Evolutionary conservation across 1,140 invertebrate species (phyloP).

Genomic region (Diabrotica undecimpunctata): DNA sequence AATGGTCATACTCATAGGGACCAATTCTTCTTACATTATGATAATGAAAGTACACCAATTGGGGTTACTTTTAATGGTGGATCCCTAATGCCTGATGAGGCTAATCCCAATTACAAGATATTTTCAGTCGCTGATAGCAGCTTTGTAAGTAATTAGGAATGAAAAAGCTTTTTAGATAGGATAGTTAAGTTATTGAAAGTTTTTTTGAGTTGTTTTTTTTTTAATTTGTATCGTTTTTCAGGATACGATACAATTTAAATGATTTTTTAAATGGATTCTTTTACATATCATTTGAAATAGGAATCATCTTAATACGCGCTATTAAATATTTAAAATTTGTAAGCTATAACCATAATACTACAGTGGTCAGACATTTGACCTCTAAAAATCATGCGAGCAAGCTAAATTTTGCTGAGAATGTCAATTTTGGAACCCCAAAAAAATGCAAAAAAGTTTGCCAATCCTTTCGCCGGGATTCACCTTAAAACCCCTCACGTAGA

Average conservation of each 20-base stretch:
- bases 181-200: not conserved
- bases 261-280: not conserved
- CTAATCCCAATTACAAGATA: conserved; percentile 79
- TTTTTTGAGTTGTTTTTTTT: not conserved
- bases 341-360: too few relatives aligned
- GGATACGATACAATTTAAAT: not conserved
- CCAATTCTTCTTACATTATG: conserved; percentile 65
- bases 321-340: too few relatives aligned
- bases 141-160: conserved; percentile 53
- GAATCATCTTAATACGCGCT: too few relatives aligned
- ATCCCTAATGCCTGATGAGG: conserved; percentile 56
- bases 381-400: too few relatives aligned
- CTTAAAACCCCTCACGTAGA: too few relatives aligned
- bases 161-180: not conserved
- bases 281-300: not conserved
- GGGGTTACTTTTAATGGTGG: conserved; percentile 75
- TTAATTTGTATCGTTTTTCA: not conserved
- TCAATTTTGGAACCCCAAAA: too few relatives aligned
- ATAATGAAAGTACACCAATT: conserved; percentile 41
- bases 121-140: conserved; percentile 62
- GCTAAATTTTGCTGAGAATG: too few relatives aligned
- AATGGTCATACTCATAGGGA: conserved; percentile 79
- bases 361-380: too few relatives aligned
- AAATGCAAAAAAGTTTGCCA: too few relatives aligned
- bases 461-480: too few relatives aligned